Conservation (phyloP, 2,113 vertebrate species). For the Ciconia stormi region DNA sequence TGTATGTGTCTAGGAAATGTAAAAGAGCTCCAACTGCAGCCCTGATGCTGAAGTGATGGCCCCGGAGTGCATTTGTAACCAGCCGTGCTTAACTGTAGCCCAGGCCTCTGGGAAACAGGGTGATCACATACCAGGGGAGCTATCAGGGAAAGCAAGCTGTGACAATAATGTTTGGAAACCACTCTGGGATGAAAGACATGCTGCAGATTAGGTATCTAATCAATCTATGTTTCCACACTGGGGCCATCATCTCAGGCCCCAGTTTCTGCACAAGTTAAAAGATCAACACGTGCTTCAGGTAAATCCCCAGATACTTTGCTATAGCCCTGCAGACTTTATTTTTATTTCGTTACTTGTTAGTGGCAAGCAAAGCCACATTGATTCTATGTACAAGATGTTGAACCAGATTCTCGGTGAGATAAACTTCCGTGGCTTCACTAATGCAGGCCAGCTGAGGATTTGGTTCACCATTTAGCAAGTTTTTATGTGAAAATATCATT, state of each 20-base stretch:
- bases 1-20: neutral
- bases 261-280: neutral
- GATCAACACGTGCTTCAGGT: neutral
- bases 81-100: neutral
- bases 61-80: fast-evolving
- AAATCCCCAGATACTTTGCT: neutral
- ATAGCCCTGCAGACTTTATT: neutral
- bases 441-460: neutral
- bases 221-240: slow-evolving; percentile 20
- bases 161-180: neutral
- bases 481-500: slow-evolving; percentile 28
- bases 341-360: neutral
- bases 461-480: neutral
- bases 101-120: neutral
- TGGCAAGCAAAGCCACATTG: neutral
- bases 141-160: neutral
- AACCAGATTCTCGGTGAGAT: neutral
- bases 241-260: neutral
- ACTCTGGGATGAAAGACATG: neutral
- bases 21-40: neutral
- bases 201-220: slow-evolving; percentile 47
- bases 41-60: neutral
- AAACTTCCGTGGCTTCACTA: neutral
- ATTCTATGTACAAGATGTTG: neutral
- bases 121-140: fast-evolving